phyloP scores from a whole-genome alignment of 1,140 invertebrate species.

The Bombus superbus region DNA sequence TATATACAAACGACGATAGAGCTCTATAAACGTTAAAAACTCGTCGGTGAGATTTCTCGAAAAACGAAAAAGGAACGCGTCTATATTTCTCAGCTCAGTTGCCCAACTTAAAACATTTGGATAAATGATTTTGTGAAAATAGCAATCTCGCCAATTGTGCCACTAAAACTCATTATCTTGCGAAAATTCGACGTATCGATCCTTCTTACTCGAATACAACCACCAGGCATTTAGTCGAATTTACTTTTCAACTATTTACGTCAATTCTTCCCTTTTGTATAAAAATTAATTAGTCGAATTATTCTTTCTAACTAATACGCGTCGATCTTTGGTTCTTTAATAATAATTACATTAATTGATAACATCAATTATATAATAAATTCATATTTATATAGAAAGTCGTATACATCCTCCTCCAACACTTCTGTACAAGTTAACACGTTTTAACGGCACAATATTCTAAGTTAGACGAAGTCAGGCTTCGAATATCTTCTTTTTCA shows the following conservation, averaged over 20 bases:
- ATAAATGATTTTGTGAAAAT: neutral
- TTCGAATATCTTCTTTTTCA: neutral
- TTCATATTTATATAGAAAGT: neutral
- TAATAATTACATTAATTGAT: neutral
- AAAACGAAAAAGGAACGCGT: neutral
- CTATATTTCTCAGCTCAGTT: neutral
- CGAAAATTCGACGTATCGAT: neutral
- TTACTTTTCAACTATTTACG: neutral
- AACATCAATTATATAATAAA: neutral
- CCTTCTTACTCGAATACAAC: neutral
- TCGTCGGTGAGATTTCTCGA: neutral
- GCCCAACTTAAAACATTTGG: neutral
- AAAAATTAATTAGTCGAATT: neutral
- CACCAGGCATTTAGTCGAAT: too few species aligned
- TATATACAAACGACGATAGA: slow-evolving; percentile 43
- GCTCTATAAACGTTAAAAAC: slow-evolving; percentile 21
- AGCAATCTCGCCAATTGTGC: slow-evolving; percentile 6
- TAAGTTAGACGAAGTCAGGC: neutral
- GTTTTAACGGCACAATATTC: slow-evolving; percentile 33
- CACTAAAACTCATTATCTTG: slow-evolving; percentile 16
- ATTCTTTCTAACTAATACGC: neutral
- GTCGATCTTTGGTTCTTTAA: slow-evolving; percentile 24
- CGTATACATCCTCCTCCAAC: slow-evolving; percentile 6
- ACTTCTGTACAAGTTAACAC: slow-evolving; percentile 11
- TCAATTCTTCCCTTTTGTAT: neutral